A percentile compares a stretch with the other conserved stretches of the same genome.
Conservation (phyloP, 2,797 vertebrate species). For the Simalia tracyae region DNA sequence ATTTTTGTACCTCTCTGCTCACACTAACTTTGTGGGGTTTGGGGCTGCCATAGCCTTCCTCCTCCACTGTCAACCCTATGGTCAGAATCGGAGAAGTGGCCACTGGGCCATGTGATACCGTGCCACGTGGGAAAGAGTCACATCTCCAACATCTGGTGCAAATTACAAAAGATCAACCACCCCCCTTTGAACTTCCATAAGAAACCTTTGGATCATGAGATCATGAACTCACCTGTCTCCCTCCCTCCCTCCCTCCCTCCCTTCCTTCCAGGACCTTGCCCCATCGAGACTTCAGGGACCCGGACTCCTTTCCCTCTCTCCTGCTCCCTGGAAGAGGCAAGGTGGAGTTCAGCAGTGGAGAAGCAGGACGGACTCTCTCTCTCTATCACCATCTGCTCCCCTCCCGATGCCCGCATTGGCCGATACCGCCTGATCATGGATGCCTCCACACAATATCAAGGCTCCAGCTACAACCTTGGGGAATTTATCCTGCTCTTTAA, state of each 20-base stretch:
- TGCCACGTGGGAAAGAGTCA: no score
- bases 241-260: neutral
- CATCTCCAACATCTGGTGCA: neutral
- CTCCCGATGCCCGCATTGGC: constrained; percentile 63
- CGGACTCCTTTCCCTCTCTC: constrained; percentile 61
- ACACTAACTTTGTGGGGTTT: no score
- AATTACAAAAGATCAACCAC: neutral
- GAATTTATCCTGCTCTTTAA: constrained; percentile 76
- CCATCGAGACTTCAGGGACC: constrained; percentile 65
- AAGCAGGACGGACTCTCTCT: constrained; percentile 55
- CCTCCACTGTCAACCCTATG: no score
- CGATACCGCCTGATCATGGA: constrained; percentile 71
- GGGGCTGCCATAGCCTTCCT: no score
- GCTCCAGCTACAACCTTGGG: constrained; percentile 64
- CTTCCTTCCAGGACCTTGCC: constrained; percentile 62
- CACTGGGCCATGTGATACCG: no score
- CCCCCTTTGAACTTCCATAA: neutral
- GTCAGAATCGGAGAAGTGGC: no score
- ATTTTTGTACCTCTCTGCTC: no score
- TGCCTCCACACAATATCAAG: constrained; percentile 58
- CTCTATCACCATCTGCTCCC: constrained; percentile 59
- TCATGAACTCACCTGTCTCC: accelerated
- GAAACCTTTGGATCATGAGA: accelerated
- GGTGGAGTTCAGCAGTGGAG: constrained; percentile 63
- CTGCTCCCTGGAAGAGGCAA: neutral